Evolutionary conservation across 2,888 invertebrate species (phyloP).

Genomic region (Drosophila leonis): DNA sequence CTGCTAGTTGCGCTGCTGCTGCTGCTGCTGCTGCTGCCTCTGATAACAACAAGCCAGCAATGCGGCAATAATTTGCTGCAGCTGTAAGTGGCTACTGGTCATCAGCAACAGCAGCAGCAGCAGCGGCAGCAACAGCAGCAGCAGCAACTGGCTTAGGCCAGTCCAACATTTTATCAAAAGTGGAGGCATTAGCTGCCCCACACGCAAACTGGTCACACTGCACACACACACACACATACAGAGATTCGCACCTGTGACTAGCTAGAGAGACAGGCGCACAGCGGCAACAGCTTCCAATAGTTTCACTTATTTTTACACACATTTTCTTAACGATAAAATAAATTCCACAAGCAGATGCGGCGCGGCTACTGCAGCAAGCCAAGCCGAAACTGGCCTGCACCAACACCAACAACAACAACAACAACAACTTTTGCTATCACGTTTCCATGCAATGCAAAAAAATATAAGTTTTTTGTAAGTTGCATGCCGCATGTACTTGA

Average conservation of each 20-base stretch:
- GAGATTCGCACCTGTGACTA: not conserved
- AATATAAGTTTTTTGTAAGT: slow-evolving; percentile 47
- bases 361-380: slow-evolving; percentile 58
- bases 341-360: slow-evolving; percentile 77
- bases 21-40: slow-evolving; percentile 55
- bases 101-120: slow-evolving; percentile 66
- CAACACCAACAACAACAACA: slow-evolving; percentile 30
- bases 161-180: slow-evolving; percentile 79
- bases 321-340: slow-evolving; percentile 77
- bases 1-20: slow-evolving; percentile 12
- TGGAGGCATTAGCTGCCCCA: slow-evolving; percentile 72
- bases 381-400: slow-evolving; percentile 46
- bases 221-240: slow-evolving; percentile 27
- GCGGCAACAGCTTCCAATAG: slow-evolving; percentile 68
- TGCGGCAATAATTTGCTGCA: slow-evolving; percentile 70
- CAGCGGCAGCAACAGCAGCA: slow-evolving; percentile 16
- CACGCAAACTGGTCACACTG: slow-evolving; percentile 71
- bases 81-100: slow-evolving; percentile 81
- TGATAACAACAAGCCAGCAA: slow-evolving; percentile 70
- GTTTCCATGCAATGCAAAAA: slow-evolving; percentile 71
- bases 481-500: slow-evolving; percentile 74
- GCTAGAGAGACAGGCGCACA: slow-evolving; percentile 31
- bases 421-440: slow-evolving; percentile 76
- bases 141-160: slow-evolving; percentile 72
- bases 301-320: slow-evolving; percentile 79